phyloP scores from a whole-genome alignment of 2,797 vertebrate species.

The Brachyalestes nurse region DNA sequence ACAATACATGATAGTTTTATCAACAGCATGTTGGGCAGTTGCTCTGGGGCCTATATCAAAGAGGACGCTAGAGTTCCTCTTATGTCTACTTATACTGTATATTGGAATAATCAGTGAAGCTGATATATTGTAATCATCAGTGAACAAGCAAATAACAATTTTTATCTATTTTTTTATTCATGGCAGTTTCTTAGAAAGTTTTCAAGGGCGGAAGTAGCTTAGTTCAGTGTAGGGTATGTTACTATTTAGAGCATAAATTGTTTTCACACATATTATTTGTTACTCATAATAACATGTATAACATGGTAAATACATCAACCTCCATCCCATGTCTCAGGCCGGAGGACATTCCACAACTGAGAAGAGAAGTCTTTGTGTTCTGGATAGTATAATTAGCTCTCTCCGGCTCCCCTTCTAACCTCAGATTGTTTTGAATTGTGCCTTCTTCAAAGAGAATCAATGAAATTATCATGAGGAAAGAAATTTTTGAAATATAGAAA shows the following conservation, averaged over 20 bases:
- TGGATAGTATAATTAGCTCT: slow-evolving; percentile 35
- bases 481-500: not conserved
- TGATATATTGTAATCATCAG: not conserved
- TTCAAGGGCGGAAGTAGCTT: slow-evolving; percentile 14
- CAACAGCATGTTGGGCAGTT: no score
- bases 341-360: slow-evolving; percentile 20
- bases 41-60: not conserved
- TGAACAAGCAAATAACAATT: no score
- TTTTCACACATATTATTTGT: slow-evolving; percentile 22
- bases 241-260: slow-evolving; percentile 15
- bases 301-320: slow-evolving; percentile 31
- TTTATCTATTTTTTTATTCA: not conserved
- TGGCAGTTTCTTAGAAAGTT: not conserved
- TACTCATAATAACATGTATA: slow-evolving; percentile 32
- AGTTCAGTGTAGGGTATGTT: slow-evolving; percentile 2
- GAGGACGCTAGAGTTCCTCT: not conserved
- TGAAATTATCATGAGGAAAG: slow-evolving; percentile 1
- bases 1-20: no score
- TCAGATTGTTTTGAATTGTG: not conserved
- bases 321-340: slow-evolving; percentile 15
- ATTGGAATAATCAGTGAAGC: no score
- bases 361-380: slow-evolving; percentile 38
- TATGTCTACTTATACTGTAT: not conserved
- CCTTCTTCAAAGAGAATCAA: slow-evolving; percentile 24
- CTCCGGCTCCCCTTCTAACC: slow-evolving; percentile 19